Base-by-base conservation (phyloP, 2,888 invertebrate genomes). In the Resseliella maxima region DNA sequence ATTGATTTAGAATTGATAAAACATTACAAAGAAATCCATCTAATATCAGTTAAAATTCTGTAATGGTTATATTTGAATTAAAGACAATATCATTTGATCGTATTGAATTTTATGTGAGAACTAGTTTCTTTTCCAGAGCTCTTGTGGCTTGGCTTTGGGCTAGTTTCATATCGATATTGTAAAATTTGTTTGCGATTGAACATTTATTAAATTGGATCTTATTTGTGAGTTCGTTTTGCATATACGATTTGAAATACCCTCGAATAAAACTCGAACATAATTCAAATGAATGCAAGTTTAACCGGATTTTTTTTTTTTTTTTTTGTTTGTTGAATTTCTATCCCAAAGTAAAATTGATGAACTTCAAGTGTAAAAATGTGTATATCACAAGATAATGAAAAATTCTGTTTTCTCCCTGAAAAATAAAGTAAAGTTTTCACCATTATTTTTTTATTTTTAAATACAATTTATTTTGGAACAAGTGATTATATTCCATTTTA, bases 81-180 rank as follows among this genome's bases (percentile, higher is more conserved):
- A n/a, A n/a, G n/a, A n/a, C 0, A 72, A 72, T 21, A 35, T 72
- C 72, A 72, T 31, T 3, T 15, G 35, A 31, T 72, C 15, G 72
- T 15, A 15, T 72, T 35, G 72, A 8, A 12, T 18, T 31, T 72
- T 72, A 12, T 31, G 72, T 72, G 15, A 27, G 31, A 45, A 85
- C 85, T 85, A 85, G 85, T 85, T 85, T 31, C 85, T 85, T 72
- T 72, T 41, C 83, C 85, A 85, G 85, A 45, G 45, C 85, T 85
- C 46, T 85, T 45, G 85, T 85, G 46, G 85, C 85, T 85, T 85
- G 85, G 85, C 85, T 45, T 83, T 83, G 41, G 41, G 83, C 83
- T 83, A 83, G 83, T 83, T 83, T 83, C 83, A 83, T 83, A 83
- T 83, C 36, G 72, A 83, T 83, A 38, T 41, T 83, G 36, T 83